A percentile compares a stretch with the other conserved stretches of the same genome.
Conservation (phyloP, 1,140 invertebrate genomes). For the Apis florea region DNA sequence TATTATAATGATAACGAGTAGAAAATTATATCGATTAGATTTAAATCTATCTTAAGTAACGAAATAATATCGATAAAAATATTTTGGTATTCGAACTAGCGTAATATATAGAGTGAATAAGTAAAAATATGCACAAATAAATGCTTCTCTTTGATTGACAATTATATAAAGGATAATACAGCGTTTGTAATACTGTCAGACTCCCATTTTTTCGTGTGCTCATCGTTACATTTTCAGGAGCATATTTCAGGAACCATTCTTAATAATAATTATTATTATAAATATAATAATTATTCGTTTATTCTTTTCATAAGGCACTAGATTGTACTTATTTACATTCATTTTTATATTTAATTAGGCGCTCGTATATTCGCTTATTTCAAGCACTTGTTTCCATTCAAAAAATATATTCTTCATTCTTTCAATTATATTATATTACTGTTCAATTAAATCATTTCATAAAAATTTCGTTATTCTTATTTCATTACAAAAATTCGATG, state of each 20-base stretch:
- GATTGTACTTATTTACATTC: slow-evolving; percentile 36
- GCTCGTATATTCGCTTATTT: slow-evolving; percentile 8
- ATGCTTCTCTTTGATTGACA: background rate
- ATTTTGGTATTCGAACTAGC: background rate
- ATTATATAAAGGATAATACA: background rate
- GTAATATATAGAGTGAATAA: background rate
- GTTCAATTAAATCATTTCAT: no score
- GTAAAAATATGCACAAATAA: slow-evolving; percentile 3
- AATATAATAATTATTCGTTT: background rate
- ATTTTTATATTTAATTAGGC: background rate
- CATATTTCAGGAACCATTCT: background rate
- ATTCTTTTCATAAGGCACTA: slow-evolving; percentile 24
- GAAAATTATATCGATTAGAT: slow-evolving; percentile 6
- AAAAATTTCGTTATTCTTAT: background rate
- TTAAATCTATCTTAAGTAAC: slow-evolving; percentile 46
- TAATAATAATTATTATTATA: slow-evolving; percentile 11
- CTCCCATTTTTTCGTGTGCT: background rate
- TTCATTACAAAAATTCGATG: background rate
- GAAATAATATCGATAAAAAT: slow-evolving; percentile 29
- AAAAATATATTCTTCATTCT: background rate
- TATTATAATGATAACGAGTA: slow-evolving; percentile 41
- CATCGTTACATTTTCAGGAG: background rate
- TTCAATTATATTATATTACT: background rate
- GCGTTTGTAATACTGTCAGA: slow-evolving; percentile 30
- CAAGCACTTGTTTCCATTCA: no score